Conservation (phyloP, 2,888 invertebrate genomes). For the Rugalucina vietnamica region DNA sequence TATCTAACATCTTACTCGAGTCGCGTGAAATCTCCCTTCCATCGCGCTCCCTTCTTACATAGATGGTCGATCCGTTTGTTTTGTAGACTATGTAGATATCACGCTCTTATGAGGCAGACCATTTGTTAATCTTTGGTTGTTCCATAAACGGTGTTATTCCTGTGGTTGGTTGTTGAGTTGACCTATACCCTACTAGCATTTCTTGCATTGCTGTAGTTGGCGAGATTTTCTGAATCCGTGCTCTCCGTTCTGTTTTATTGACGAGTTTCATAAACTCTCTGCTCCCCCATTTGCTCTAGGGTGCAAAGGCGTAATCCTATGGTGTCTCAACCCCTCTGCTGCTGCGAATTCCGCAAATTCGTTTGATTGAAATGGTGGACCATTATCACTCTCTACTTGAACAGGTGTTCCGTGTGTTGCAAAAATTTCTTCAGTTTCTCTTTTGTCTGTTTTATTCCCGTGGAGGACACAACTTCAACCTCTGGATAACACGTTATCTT, state of each 20-base stretch:
- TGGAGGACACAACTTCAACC: conserved; percentile 38
- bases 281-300: no score
- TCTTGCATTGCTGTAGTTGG: no score
- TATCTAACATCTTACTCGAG: no score
- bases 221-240: no score
- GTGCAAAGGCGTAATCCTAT: conserved; percentile 20
- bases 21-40: no score
- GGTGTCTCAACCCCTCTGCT: conserved; percentile 46
- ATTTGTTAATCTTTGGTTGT: no score
- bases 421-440: conserved; percentile 39
- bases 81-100: no score
- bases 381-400: conserved; percentile 40
- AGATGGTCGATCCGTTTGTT: no score
- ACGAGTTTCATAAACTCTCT: conserved; percentile 42
- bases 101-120: no score
- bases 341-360: conserved; percentile 42
- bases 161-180: conserved; percentile 46
- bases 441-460: conserved; percentile 6
- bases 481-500: conserved; percentile 28
- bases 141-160: conserved; percentile 47
- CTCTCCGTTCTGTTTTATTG: neutral
- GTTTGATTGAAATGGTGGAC: conserved; percentile 45
- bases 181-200: conserved; percentile 44
- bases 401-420: conserved; percentile 21
- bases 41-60: no score